A percentile compares a stretch with the other conserved stretches of the same genome.
Conservation (phyloP, 2,797 vertebrate genomes). For the Esox lucius region DNA sequence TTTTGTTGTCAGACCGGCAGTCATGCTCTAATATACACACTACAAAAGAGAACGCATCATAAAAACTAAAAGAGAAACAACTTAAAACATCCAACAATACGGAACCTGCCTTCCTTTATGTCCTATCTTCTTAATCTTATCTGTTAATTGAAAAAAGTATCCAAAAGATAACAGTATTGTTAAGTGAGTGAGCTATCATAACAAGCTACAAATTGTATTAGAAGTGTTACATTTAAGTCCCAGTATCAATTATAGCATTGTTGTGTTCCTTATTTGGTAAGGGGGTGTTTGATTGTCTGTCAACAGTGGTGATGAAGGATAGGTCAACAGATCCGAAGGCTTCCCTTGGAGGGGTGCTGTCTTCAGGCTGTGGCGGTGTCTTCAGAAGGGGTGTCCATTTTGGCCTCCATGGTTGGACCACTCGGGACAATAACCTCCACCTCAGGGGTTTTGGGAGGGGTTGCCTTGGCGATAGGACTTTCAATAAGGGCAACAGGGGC, state of each 20-base stretch:
- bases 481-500: slow-evolving; percentile 48
- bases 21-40: slow-evolving; percentile 52
- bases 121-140: slow-evolving; percentile 38
- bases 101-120: slow-evolving; percentile 20
- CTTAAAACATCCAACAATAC: slow-evolving; percentile 41
- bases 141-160: slow-evolving; percentile 40
- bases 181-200: slow-evolving; percentile 44
- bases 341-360: slow-evolving; percentile 40
- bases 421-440: slow-evolving; percentile 56
- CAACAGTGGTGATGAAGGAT: slow-evolving; percentile 53
- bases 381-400: slow-evolving; percentile 42
- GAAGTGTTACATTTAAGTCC: slow-evolving; percentile 54
- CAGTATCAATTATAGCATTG: slow-evolving; percentile 54
- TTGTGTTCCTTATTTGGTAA: slow-evolving; percentile 61
- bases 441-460: slow-evolving; percentile 69
- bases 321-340: slow-evolving; percentile 55
- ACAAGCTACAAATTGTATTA: slow-evolving; percentile 57
- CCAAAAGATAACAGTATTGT: slow-evolving; percentile 43
- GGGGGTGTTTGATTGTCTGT: slow-evolving; percentile 71
- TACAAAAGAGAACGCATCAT: slow-evolving; percentile 33
- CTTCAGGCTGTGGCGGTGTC: slow-evolving; percentile 59
- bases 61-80: slow-evolving; percentile 4
- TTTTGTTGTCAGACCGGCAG: slow-evolving; percentile 61
- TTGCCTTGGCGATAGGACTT: slow-evolving; percentile 51
- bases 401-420: slow-evolving; percentile 45